Evolutionary conservation across 2,888 invertebrate genomes (phyloP).

Genomic region (Ctena decussata): DNA sequence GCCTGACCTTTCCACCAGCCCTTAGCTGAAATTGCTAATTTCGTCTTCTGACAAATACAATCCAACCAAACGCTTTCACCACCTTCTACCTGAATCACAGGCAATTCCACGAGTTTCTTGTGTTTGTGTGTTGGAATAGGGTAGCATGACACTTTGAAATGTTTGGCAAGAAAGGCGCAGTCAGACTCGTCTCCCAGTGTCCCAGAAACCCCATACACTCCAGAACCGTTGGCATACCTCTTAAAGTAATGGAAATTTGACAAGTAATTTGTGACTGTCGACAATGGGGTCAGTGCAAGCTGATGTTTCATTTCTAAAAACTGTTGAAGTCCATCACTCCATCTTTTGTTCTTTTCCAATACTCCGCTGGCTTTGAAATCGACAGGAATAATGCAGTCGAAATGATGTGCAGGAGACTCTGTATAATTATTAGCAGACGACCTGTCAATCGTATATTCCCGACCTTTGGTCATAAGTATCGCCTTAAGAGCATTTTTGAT

Average conservation of each 20-base stretch:
- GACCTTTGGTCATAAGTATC: conserved; percentile 39
- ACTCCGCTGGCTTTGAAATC: conserved; percentile 65
- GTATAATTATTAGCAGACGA: conserved; percentile 32
- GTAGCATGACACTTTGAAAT: conserved; percentile 35
- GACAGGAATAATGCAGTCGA: conserved; percentile 50
- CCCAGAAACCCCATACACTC: conserved; percentile 79
- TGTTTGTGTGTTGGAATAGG: conserved; percentile 44
- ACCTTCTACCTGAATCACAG: background rate
- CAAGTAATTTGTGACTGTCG: conserved; percentile 57
- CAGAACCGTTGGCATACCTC: conserved; percentile 24
- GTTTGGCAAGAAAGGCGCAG: conserved; percentile 70
- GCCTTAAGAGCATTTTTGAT: conserved; percentile 62
- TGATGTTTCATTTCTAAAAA: conserved; percentile 68
- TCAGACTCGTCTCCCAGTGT: conserved; percentile 73
- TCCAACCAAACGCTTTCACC: background rate
- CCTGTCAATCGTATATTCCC: conserved; percentile 52
- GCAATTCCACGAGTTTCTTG: conserved; percentile 42
- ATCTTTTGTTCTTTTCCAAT: conserved; percentile 60
- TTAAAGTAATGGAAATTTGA: conserved; percentile 52
- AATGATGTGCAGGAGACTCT: background rate
- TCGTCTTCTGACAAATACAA: background rate
- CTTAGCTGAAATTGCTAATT: background rate
- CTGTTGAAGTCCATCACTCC: conserved; percentile 66
- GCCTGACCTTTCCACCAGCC: background rate
- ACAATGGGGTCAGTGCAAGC: conserved; percentile 30